Base-by-base conservation (phyloP, 1,140 invertebrate genomes). In the Octopus bimaculoides region DNA sequence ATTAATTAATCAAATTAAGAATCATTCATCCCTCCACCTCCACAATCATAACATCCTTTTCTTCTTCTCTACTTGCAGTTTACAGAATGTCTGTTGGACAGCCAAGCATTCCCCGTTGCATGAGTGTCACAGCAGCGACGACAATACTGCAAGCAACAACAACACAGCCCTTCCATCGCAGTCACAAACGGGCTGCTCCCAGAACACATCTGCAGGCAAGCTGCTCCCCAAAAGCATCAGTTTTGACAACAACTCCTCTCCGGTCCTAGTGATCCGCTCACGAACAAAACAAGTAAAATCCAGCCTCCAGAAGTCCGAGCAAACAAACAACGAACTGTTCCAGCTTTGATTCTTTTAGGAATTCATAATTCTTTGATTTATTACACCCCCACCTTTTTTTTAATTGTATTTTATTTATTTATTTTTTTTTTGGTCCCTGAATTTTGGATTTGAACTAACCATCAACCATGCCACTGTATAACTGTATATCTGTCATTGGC, bases 231-330 rank as follows among this genome's bases (percentile, higher is more conserved):
- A 52, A 52, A 75, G 41, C 74, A 52, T 52, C 74, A 75, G 74
- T 75, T 75, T 75, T 71, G 66, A 20, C 74, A 75, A 75, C 14
- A 52, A 75, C 52, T 52, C 41, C 52, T 41, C 74, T 0, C 74
- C 74, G 14, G 74, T 75, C 52, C 74, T 75, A 4, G 74, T 75
- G 26, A 75, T 75, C 5, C 74, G 74, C 20, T 52, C 41, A 52
- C 74, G 74, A 52, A 75, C 74, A 7, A 75, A 75, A 41, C 74
- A 53, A 75, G 74, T 75, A 52, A 17, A 75, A 41, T 75, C 74
- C 7, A 75, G 20, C 5, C 74, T 75, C 17, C 74, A 75, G 74
- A 75, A 75, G 52, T 75, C 74, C 52, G 74, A 75, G 41, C 74
- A 75, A 53, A 53, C 74, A 14, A 53, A 75, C 74, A 53, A 75